These are phyloP conservation scores for Merluccius polli DNA, from an alignment of 2,797 vertebrate genomes.

Conservation along the genomic window DNA sequence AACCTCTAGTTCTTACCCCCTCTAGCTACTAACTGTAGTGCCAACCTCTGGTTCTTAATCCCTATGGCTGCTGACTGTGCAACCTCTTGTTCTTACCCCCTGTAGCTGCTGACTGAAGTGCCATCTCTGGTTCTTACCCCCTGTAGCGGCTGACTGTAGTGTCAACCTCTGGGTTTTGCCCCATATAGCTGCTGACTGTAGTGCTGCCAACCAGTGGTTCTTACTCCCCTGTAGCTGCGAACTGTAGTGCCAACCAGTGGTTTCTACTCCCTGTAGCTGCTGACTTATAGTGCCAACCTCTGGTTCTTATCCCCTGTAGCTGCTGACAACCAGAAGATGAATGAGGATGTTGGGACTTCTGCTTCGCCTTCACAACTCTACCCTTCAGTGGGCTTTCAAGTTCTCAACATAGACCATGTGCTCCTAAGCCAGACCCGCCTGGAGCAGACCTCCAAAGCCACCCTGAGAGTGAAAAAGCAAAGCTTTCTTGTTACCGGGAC, in stretches of 20 bases:
- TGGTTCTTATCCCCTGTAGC: constrained; percentile 58
- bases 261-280: not conserved
- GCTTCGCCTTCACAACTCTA: constrained; percentile 78
- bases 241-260: not conserved
- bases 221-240: constrained; percentile 1
- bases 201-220: constrained; percentile 12
- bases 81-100: too few relatives aligned
- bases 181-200: not conserved
- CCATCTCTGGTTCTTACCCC: constrained; percentile 3
- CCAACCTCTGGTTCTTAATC: constrained; percentile 11
- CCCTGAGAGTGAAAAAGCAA: constrained; percentile 77
- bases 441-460: constrained; percentile 80
- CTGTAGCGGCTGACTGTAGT: constrained; percentile 68
- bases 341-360: constrained; percentile 71
- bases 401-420: constrained; percentile 82
- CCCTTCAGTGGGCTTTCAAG: constrained; percentile 79
- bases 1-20: constrained; percentile 13
- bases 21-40: constrained; percentile 63
- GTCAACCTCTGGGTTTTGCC: not conserved
- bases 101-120: not conserved
- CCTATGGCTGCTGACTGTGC: not conserved
- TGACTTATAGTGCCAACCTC: not conserved
- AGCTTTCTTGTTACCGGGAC: constrained; percentile 83
- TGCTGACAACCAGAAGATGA: constrained; percentile 72
- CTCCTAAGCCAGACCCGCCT: constrained; percentile 81